Conservation (phyloP, 2,797 vertebrate genomes). For the Oreortyx pictus region DNA sequence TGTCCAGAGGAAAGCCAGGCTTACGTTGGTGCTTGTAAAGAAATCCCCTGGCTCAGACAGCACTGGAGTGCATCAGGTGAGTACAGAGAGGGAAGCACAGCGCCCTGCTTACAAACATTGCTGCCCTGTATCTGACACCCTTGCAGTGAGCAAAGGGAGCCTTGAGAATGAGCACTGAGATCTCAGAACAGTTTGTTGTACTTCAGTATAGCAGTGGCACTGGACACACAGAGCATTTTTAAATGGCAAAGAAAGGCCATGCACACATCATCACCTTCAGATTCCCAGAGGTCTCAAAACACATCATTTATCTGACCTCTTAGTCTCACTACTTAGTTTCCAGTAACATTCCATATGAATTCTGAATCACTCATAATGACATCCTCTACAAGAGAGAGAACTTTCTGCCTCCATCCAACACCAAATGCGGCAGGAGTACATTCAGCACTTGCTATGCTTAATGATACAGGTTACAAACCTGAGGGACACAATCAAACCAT, state of each 20-base stretch:
- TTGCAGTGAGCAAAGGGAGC: accelerated
- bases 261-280: neutral
- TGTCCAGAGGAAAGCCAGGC: accelerated
- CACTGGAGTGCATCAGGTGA: accelerated
- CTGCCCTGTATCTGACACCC: accelerated
- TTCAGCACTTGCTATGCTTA: neutral
- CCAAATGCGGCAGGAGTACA: accelerated
- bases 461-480: neutral
- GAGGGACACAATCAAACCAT: neutral
- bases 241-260: accelerated
- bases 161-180: accelerated
- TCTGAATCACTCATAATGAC: neutral
- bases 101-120: accelerated
- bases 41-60: neutral
- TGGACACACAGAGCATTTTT: accelerated
- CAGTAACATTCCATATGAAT: accelerated
- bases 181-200: neutral
- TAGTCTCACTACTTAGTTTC: neutral
- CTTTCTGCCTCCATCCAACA: neutral
- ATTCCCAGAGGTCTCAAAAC: neutral
- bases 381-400: accelerated
- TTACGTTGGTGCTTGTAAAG: accelerated
- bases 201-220: accelerated
- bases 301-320: neutral
- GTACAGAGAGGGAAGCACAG: accelerated